Conservation (phyloP, 1,140 invertebrate species). For the Euwallacea fornicatus region DNA sequence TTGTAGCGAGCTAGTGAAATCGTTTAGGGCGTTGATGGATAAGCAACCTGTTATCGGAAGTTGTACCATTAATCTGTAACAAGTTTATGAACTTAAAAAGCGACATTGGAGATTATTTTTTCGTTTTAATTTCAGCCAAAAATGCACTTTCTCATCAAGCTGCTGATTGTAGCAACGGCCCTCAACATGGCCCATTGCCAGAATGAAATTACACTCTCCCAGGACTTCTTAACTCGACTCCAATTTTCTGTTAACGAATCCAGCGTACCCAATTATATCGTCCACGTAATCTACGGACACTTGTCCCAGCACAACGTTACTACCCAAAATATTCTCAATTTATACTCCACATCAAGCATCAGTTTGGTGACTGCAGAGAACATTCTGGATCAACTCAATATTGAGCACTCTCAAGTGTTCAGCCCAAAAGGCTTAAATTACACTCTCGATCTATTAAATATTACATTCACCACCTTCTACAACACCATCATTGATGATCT, state of each 20-base stretch:
- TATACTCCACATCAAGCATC: not conserved
- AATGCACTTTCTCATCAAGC: no score
- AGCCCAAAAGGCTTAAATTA: constrained; percentile 22
- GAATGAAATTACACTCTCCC: not conserved
- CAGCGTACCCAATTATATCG: constrained; percentile 12
- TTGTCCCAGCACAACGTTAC: not conserved
- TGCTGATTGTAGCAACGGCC: no score
- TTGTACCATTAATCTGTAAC: no score
- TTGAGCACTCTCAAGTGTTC: not conserved
- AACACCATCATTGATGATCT: not conserved
- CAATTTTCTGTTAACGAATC: constrained; percentile 8
- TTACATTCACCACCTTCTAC: constrained; percentile 21
- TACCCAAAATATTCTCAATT: constrained; percentile 8
- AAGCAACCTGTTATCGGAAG: no score
- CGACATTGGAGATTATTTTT: no score
- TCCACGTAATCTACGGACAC: constrained; percentile 11
- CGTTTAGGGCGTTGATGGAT: no score
- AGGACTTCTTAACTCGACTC: constrained; percentile 14
- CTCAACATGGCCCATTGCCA: not conserved
- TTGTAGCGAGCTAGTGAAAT: no score
- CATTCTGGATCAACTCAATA: constrained; percentile 13
- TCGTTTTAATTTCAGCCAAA: no score
- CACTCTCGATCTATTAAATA: constrained; percentile 8
- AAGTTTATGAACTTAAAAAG: no score
- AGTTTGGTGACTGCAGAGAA: not conserved